Evolutionary conservation across 2,113 vertebrate species (phyloP), one percentile per base, ranked within the genome.

Genomic region (Indicator maculatus): DNA sequence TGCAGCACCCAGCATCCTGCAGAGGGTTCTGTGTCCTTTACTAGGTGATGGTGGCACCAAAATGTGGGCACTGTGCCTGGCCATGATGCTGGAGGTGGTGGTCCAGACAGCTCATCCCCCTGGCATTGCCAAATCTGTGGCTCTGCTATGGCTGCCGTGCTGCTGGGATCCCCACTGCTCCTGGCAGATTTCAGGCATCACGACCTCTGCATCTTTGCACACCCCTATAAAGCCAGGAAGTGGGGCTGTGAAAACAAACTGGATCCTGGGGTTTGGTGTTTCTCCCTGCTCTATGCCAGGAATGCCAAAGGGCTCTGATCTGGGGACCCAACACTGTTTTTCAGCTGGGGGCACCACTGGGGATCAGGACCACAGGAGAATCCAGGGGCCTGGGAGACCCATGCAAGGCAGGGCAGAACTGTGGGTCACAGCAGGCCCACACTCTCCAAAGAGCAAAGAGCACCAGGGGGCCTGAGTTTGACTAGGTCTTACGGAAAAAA

Each of bases 61-160:
- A 76, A 24, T 1, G 0, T 3, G 63, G 86, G 58, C 59, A 12
- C 53, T 3, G 21, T 2, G 9, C 65, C 70, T 4, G 2, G 44
- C 45, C 61, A 24, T 0, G 0, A 58, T 76, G 69, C 30, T 0
- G 0, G 52, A 58, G 52, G 17, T 3, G 47, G 7, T 65, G 47
- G 36, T 41, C 55, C 87, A 72, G 86, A 59, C 59, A 0, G 0
- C 13, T 5, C 63, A 18, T 5, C 50, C 38, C 61, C 20, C 0
- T 0, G 0, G 63, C 41, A 5, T 1, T 11, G 33, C 33, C 61
- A 63, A 18, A 63, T 15, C 41, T 1, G 0, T 27, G n/a, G 16
- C 63, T 74, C 67, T 26, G 17, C 1, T 9, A 3, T 0, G 5
- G 71, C 5, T 38, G 66, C 66, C 24, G 36, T 8, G 76, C 39